A percentile compares a stretch with the other conserved stretches of the same genome.
phyloP scores from a whole-genome alignment of 1,140 invertebrate species.

The Samia ricini region DNA sequence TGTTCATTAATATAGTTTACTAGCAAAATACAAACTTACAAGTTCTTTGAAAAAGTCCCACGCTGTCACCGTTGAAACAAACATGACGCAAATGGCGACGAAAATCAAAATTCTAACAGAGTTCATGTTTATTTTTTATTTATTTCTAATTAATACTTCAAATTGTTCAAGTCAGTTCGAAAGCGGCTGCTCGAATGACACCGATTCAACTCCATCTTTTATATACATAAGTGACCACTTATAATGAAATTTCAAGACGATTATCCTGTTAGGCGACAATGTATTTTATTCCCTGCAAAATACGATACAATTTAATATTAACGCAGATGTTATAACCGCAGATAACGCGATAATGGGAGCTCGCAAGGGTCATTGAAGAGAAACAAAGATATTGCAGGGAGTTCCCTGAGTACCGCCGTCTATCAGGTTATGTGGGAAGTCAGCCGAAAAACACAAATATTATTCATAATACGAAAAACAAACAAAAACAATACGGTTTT shows the following conservation, averaged over 20 bases:
- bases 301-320: not conserved
- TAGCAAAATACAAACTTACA: conserved; percentile 22
- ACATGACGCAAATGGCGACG: conserved; percentile 16
- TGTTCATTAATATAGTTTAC: no score
- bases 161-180: not conserved
- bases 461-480: not conserved
- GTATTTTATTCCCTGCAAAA: not conserved
- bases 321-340: not conserved
- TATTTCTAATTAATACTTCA: no score
- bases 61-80: conserved; percentile 18
- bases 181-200: not conserved
- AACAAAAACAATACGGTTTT: no score
- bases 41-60: conserved; percentile 21
- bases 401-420: not conserved
- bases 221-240: not conserved
- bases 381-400: not conserved
- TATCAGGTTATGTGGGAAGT: not conserved
- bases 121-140: conserved; percentile 14
- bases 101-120: conserved; percentile 17
- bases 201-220: not conserved
- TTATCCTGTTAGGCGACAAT: not conserved
- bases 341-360: not conserved
- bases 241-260: not conserved
- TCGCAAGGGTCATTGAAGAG: not conserved
- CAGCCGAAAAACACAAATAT: not conserved